A percentile compares a stretch with the other conserved stretches of the same genome.
Evolutionary conservation across 2,888 invertebrate species (phyloP).

Genomic region (Nemoura dubitans): DNA sequence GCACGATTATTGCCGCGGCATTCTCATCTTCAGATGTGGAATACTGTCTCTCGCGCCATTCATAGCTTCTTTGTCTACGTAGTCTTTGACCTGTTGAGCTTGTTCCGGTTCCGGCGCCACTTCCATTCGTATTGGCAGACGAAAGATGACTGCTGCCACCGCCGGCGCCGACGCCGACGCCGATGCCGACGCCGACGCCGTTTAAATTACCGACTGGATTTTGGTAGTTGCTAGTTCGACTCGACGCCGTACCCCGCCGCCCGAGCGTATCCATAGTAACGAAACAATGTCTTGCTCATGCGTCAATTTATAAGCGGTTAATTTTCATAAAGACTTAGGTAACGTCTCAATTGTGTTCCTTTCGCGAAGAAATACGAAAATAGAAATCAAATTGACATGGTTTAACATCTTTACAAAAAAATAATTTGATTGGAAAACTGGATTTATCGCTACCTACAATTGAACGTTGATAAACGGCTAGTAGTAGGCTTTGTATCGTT

Average conservation of each 20-base stretch:
- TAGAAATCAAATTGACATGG: conserved; percentile 4
- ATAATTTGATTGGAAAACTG: conserved; percentile 5
- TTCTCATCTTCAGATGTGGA: conserved; percentile 52
- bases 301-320: neutral
- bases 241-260: conserved; percentile 37
- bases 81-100: conserved; percentile 47
- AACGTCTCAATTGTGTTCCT: neutral
- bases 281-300: conserved; percentile 8
- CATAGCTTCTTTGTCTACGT: conserved; percentile 51
- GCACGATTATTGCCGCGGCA: conserved; percentile 34
- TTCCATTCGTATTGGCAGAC: conserved; percentile 35
- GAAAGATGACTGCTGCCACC: conserved; percentile 42
- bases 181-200: conserved; percentile 42
- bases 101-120: conserved; percentile 43
- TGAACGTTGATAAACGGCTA: neutral
- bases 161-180: conserved; percentile 43
- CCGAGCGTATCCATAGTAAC: conserved; percentile 44
- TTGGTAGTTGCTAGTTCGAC: conserved; percentile 39
- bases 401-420: neutral
- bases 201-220: conserved; percentile 21
- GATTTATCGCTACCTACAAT: neutral
- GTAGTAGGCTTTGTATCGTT: neutral
- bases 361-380: neutral
- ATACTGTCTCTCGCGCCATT: conserved; percentile 52
- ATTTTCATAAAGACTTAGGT: conserved; percentile 19